phyloP scores from a whole-genome alignment of 2,888 invertebrate species.

The Leucozona laternaria region DNA sequence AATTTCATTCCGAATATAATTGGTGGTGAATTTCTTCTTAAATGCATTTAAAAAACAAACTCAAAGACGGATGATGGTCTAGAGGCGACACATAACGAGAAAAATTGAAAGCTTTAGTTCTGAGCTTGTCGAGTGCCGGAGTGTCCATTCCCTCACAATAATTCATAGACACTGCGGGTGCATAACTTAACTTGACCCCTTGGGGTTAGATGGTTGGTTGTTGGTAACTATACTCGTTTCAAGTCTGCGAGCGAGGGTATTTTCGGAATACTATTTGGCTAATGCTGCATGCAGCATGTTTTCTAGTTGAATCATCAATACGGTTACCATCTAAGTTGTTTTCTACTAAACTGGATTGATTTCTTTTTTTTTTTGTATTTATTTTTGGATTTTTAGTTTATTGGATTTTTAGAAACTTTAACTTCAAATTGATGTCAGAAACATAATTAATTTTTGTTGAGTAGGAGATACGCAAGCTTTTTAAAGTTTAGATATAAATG shows the following conservation, averaged over 20 bases:
- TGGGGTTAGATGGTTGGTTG: constrained; percentile 57
- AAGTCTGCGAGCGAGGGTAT: background rate
- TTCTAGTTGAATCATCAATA: constrained; percentile 54
- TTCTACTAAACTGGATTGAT: background rate
- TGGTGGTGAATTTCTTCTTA: constrained; percentile 12
- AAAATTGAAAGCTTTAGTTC: background rate
- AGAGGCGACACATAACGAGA: background rate
- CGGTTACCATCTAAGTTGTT: background rate
- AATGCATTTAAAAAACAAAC: background rate
- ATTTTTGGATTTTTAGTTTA: too few species aligned
- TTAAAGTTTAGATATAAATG: too few species aligned
- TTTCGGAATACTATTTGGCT: constrained; percentile 38
- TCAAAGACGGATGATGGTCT: constrained; percentile 20
- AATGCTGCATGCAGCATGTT: constrained; percentile 53
- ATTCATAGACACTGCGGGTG: constrained; percentile 67
- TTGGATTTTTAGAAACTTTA: too few species aligned
- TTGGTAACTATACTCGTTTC: constrained; percentile 15
- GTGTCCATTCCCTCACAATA: constrained; percentile 42
- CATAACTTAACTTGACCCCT: constrained; percentile 73
- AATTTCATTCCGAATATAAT: background rate
- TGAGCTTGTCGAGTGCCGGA: background rate
- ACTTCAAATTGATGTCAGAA: too few species aligned
- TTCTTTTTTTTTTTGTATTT: background rate
- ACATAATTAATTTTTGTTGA: too few species aligned
- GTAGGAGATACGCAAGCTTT: too few species aligned